Conservation (phyloP, 2,113 vertebrate species). For the Solea senegalensis region DNA sequence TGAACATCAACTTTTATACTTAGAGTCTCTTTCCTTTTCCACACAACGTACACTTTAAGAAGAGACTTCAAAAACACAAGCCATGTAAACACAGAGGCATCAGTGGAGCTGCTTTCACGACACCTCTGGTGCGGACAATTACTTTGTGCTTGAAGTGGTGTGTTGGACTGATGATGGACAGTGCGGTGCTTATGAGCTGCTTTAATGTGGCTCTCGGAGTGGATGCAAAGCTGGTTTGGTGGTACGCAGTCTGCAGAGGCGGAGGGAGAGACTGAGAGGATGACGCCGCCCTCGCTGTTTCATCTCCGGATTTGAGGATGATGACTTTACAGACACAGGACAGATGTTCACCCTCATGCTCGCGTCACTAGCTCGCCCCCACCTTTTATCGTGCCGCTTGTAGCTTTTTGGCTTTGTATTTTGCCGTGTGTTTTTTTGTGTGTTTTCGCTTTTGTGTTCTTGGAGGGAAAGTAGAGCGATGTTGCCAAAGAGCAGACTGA, state of each 20-base stretch:
- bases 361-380: neutral
- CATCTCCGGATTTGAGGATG: too few relatives aligned
- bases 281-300: neutral
- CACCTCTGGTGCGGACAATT: neutral
- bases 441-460: slow-evolving; percentile 32
- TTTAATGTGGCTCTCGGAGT: neutral
- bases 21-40: too few relatives aligned
- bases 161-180: neutral
- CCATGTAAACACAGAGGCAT: neutral
- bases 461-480: slow-evolving; percentile 19
- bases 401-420: neutral
- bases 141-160: neutral
- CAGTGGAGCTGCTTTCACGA: neutral
- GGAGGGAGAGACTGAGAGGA: neutral
- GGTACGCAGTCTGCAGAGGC: neutral
- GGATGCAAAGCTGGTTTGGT: neutral
- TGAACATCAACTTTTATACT: too few relatives aligned
- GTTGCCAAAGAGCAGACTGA: slow-evolving; percentile 29
- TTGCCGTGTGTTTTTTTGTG: slow-evolving; percentile 3
- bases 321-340: neutral
- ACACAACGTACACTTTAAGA: too few relatives aligned
- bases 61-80: too few relatives aligned
- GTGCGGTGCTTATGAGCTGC: too few relatives aligned
- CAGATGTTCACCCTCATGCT: slow-evolving; percentile 4
- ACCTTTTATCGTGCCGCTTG: neutral